Percentiles rank a stretch among this genome's conserved stretches.
Conservation (phyloP, 2,797 vertebrate genomes). For the Enteromius radiatus region DNA sequence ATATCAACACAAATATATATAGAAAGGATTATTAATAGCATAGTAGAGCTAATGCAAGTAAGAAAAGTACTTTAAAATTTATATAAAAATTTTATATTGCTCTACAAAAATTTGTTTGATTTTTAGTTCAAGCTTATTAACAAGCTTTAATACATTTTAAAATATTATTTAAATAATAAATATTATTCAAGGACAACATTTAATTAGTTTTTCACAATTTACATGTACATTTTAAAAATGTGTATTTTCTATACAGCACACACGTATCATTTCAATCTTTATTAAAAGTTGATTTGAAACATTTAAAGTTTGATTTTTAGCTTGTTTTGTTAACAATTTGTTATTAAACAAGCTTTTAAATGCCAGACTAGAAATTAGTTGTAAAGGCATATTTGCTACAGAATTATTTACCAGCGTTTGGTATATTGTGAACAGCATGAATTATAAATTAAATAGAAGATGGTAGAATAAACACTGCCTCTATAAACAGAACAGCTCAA, state of each 20-base stretch:
- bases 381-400: not conserved
- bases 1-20: not conserved
- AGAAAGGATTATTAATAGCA: not conserved
- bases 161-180: no score
- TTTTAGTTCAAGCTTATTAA: not conserved
- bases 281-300: not conserved
- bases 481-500: constrained; percentile 9
- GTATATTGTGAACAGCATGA: constrained; percentile 7
- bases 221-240: not conserved
- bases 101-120: not conserved
- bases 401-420: constrained; percentile 8
- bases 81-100: not conserved
- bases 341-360: not conserved
- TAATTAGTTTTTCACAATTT: not conserved
- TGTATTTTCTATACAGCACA: not conserved
- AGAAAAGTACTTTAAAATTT: not conserved
- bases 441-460: constrained; percentile 3
- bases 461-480: not conserved
- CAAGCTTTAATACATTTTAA: no score
- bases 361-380: not conserved
- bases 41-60: not conserved
- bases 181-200: not conserved
- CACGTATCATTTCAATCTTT: no score
- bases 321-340: not conserved
- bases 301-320: not conserved